Evolutionary conservation across 2,113 vertebrate genomes (phyloP), one percentile per base, ranked within the genome.

Genomic region (Dasyornis broadbenti): DNA sequence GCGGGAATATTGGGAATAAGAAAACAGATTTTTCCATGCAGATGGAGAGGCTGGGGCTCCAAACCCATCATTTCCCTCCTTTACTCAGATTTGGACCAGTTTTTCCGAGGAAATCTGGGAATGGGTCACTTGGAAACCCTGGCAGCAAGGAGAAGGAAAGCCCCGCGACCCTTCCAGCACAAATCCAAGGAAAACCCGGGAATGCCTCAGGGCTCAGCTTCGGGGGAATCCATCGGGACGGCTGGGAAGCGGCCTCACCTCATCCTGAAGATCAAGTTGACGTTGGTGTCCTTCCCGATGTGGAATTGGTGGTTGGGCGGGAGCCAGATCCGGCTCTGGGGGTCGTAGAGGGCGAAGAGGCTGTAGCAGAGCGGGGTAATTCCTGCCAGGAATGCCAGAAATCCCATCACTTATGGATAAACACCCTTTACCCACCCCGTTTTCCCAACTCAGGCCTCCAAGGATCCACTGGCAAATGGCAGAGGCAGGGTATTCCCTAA

Each of bases 311-410:
- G 98, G 95, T 98, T 99, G 45, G 99, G 99, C 11, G 98, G 99
- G 71, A 98, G 98, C 99, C 99, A 99, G n/a, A 98, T 92, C 9
- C 96, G 88, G 39, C 94, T 81, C 28, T 95, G 92, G 12, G 98
- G 96, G 60, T 99, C 97, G 10, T 98, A 99, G 15, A 99, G 98
- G 0, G 98, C 98, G 19, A 99, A 99, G 93, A 99, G 96, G 77
- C 94, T 98, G 95, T 98, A 97, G 94, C 98, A 99, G 22, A 99
- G 96, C 3, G 99, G 99, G 1, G 98, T 98, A 82, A 99, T 98
- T 14, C 98, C 99, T 99, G 96, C 7, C 31, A 4, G 21, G 2
- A 45, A 42, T 15, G 3, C 35, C 17, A 2, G 7, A 14, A 26
- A 33, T 5, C 40, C 56, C 28, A 6, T 17, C 26, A 11, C 5